Evolutionary conservation across 2,797 vertebrate genomes (phyloP), one percentile per base, ranked within the genome.

Genomic region (Harpagifer antarcticus): DNA sequence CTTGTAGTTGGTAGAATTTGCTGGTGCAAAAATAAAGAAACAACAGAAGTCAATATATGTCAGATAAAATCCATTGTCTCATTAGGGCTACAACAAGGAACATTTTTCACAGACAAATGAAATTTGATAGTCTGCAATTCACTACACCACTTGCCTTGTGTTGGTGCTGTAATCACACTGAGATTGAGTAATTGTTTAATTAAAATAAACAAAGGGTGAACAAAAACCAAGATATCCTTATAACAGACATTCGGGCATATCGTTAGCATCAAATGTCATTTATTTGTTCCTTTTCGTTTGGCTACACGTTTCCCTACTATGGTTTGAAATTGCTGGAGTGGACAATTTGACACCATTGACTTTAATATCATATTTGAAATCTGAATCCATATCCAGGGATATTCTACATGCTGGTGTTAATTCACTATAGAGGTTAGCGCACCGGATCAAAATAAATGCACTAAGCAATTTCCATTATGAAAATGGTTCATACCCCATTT

Each of bases 21-120:
- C 58, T 48, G 0, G 52, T 70, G 67, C 64, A 86, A 84, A 84
- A 85, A 89, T 83, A 76, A 84, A 82, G 68, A 81, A 83, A 85
- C 80, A 79, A 72, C 58, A 49, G 13, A 69, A 67, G 68, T 89
- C 81, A 86, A 82, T 90, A 79, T 60, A 50, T 76, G 81, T 83
- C 81, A 83, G 78, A 84, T 81, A 81, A 88, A 90, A 86, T 88
- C 83, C 78, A 88, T 88, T n/a, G 58, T 67, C 81, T 86, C 76
- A 89, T 86, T 88, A 86, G 63, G 48, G 61, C 63, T 75, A 70
- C 71, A 78, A 80, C 55, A 57, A 66, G 63, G 15, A 76, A 33
- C 10, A 69, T 72, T 84, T 87, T 84, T 87, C 74, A 80, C 58
- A 72, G 69, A 77, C 72, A 79, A 80, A 83, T 83, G 12, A 58